Evolutionary conservation across 2,888 invertebrate genomes (phyloP).

Genomic region (Lepidocyrtoides sp.): DNA sequence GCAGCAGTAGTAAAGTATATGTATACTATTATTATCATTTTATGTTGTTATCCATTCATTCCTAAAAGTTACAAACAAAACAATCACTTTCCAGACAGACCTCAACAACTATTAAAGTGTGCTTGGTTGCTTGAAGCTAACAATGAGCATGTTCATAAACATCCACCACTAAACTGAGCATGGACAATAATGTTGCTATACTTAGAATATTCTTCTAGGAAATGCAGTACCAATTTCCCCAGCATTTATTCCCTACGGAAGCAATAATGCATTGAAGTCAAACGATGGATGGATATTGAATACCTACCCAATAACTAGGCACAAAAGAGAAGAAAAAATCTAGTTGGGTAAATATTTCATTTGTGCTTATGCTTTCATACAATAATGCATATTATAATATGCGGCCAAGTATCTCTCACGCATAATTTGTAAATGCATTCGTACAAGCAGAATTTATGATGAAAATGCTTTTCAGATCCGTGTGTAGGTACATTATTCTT

Average conservation of each 20-base stretch:
- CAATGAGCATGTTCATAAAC: background rate
- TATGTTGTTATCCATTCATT: no score
- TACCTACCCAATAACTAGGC: background rate
- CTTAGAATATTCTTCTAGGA: constrained; percentile 39
- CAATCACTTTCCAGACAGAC: background rate
- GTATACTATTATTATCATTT: no score
- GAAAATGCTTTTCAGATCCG: no score
- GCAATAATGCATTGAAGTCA: constrained; percentile 15
- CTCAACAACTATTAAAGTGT: background rate
- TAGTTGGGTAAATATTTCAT: background rate
- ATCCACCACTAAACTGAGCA: background rate
- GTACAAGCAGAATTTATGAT: background rate
- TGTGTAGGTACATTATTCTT: no score
- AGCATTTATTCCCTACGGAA: constrained; percentile 63
- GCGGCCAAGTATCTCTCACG: no score
- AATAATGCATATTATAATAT: no score
- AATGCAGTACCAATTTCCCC: constrained; percentile 62
- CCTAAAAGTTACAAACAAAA: background rate
- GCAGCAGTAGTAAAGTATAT: no score
- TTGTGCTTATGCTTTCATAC: no score
- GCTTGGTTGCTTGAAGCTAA: background rate
- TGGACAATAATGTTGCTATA: background rate
- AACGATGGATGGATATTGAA: background rate
- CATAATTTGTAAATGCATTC: no score
- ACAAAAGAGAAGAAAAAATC: constrained; percentile 31